Percentiles rank a stretch among this genome's conserved stretches.
Conservation (phyloP, 2,113 vertebrate species). For the Astur gentilis region DNA sequence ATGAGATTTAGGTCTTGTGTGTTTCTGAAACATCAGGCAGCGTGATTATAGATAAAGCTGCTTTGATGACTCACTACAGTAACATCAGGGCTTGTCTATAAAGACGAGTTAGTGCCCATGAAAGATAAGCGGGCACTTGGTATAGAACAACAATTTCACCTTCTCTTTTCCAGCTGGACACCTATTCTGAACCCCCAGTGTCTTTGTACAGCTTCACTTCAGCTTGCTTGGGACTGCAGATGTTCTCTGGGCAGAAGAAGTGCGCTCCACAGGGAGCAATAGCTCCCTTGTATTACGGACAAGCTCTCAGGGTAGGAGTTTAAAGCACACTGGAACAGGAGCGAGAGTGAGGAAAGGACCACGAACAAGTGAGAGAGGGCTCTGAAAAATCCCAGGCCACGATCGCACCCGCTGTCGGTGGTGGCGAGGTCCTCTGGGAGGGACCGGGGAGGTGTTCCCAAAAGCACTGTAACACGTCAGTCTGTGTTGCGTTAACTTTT, state of each 20-base stretch:
- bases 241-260: neutral
- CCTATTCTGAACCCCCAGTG: neutral
- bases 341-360: neutral
- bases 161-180: neutral
- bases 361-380: neutral
- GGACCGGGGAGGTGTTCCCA: rapidly evolving
- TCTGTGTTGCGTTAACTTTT: neutral
- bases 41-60: neutral
- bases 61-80: neutral
- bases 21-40: slow-evolving; percentile 16
- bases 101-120: neutral
- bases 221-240: neutral
- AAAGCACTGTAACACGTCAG: neutral
- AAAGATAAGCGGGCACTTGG: neutral
- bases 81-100: neutral
- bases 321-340: neutral
- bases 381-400: neutral
- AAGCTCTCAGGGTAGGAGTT: neutral
- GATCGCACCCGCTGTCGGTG: rapidly evolving
- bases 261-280: neutral
- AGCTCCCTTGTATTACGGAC: neutral
- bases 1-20: neutral
- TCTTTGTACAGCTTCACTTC: neutral
- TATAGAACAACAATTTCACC: neutral
- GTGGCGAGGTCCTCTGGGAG: neutral